These are phyloP conservation scores for Lamellibrachia luymesi DNA, from an alignment of 1,140 invertebrate species.

Conservation along the genomic window DNA sequence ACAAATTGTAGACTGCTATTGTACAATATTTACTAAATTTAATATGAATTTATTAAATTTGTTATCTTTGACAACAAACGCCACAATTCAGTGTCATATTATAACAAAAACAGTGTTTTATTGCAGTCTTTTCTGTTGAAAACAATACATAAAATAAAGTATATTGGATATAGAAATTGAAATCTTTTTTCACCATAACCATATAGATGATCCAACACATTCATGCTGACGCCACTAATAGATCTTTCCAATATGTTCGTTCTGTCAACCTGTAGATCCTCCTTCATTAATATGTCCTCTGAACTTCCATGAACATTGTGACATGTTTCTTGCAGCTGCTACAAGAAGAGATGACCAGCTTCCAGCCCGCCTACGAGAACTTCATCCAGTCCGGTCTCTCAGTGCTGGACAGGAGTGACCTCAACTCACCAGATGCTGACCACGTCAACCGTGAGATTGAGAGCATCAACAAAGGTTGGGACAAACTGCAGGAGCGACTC, in stretches of 20 bases:
- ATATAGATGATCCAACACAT: no score
- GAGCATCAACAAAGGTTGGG: slow-evolving; percentile 62
- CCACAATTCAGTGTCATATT: no score
- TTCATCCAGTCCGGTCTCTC: slow-evolving; percentile 77
- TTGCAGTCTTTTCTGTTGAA: no score
- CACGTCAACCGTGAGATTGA: slow-evolving; percentile 64
- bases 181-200: no score
- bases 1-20: not conserved
- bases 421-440: slow-evolving; percentile 72
- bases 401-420: slow-evolving; percentile 71
- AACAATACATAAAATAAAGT: no score
- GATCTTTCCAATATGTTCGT: no score
- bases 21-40: not conserved
- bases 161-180: no score
- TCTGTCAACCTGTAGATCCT: no score
- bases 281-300: not conserved
- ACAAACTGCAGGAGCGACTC: slow-evolving; percentile 43
- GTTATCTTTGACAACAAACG: not conserved
- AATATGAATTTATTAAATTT: not conserved
- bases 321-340: slow-evolving; percentile 70
- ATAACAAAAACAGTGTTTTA: no score
- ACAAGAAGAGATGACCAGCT: slow-evolving; percentile 86
- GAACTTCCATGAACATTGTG: not conserved
- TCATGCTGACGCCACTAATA: no score
- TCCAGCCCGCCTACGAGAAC: slow-evolving; percentile 84